Base-by-base conservation (phyloP, 2,888 invertebrate genomes). In the Bombyx huttoni region DNA sequence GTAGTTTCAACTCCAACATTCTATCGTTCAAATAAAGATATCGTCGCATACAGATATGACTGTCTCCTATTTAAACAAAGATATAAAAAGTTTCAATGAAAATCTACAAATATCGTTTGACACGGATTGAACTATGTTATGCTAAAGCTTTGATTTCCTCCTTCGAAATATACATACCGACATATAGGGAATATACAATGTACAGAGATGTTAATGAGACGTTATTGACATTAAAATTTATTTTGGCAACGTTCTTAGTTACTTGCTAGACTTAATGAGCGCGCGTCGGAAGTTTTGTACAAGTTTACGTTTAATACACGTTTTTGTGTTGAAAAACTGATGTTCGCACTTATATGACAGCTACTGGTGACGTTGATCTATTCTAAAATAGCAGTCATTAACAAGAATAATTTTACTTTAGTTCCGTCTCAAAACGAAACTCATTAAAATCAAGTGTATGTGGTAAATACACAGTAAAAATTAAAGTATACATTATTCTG, bases 241-340 rank as follows among this genome's bases (percentile, higher is more conserved):
- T 40, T 40, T 40, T 40, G 40, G 40, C 40, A 40, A 8, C 12
- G 40, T 40, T 40, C 40, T 10, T 40, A 40, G 40, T 12, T 40
- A 40, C 53, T 65, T 54, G 60, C 64, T 68, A 61, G 62, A 65
- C 62, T 62, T 64, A 58, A 68, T 65, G 62, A 59, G 61, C 63
- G 68, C 65, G 63, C 65, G 67, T 60, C 67, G 60, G 72, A 66
- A 67, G 68, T 64, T 68, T 72, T 72, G 69, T 73, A 61, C 65
- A 64, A 64, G 65, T 68, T 68, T 63, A 68, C 70, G 68, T 73
- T 71, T 40, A 40, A 40, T 40, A 67, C 68, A 63, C 65, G 67
- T 67, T 70, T 69, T 69, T 68, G 68, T 71, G 55, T 74, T 70
- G 62, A 40, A 40, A 40, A 40, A 40, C 24, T 3, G 40, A 40